Evolutionary conservation across 2,113 vertebrate genomes (phyloP), one percentile per base, ranked within the genome.

Genomic region (Megalops atlanticus): DNA sequence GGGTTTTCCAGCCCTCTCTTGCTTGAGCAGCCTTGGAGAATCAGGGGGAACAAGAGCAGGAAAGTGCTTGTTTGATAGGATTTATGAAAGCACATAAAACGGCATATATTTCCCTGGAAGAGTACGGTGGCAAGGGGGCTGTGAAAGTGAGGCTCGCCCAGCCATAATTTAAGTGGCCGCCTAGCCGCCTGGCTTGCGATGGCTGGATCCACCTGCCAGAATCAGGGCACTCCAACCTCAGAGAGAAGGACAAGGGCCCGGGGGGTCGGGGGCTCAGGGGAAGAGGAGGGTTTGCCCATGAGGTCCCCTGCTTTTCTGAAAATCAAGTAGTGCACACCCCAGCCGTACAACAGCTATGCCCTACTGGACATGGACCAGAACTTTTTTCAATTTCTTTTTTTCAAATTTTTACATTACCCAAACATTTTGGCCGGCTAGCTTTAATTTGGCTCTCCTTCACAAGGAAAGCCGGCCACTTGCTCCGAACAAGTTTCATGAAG

Each of bases 1-100:
- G 82, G 88, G 84, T 84, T 83, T 80, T 89, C 84, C 85, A 90
- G 86, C 86, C 87, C 83, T 86, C 79, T 84, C 90, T 87, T 15
- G 88, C 87, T 88, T 83, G 76, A 39, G 6, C 76, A 78, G n/a
- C 38, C 52, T 43, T 15, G 33, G 36, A 84, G 84, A 88, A 87
- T 88, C 83, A 78, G 80, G 86, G 41, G 81, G 81, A 91, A 86
- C 85, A 86, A 89, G 90, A 89, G 90, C 87, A 84, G 81, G 58
- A 87, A 89, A 81, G 85, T 78, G 75, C 86, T 90, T 88, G 87
- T 92, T 90, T 92, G 87, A 92, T 92, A 90, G 82, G 88, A 93
- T 93, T 93, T 92, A 93, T 92, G 87, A 86, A 89, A 86, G 76
- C 82, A 82, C 85, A 91, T 93, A 92, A 92, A 93, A 93, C 84